phyloP scores from a whole-genome alignment of 2,888 invertebrate genomes.

The Theodoxus fluviatilis region DNA sequence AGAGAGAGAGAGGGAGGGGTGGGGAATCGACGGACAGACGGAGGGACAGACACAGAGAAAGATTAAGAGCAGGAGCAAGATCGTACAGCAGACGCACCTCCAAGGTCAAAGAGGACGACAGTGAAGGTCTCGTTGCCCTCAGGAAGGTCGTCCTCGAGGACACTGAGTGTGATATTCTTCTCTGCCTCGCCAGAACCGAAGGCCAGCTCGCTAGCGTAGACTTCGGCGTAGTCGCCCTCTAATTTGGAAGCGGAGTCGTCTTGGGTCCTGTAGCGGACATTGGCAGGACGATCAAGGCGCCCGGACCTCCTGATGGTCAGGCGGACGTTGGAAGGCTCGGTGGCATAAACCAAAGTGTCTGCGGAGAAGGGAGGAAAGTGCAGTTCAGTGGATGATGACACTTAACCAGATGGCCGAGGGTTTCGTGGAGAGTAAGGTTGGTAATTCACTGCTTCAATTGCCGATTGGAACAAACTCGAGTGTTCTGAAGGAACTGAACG shows the following conservation, averaged over 20 bases:
- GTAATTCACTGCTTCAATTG: no score
- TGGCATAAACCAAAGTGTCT: slow-evolving; percentile 40
- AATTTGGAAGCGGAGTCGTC: slow-evolving; percentile 51
- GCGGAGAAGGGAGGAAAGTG: slow-evolving; percentile 15
- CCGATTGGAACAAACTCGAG: no score
- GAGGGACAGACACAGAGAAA: neutral
- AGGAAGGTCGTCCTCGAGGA: slow-evolving; percentile 52
- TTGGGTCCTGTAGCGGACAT: slow-evolving; percentile 51
- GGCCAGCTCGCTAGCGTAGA: slow-evolving; percentile 38
- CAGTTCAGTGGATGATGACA: neutral
- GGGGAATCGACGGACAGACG: neutral
- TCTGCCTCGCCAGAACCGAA: slow-evolving; percentile 52
- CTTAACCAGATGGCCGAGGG: no score
- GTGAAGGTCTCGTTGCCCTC: slow-evolving; percentile 59
- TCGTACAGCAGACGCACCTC: slow-evolving; percentile 42
- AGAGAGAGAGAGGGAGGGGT: neutral
- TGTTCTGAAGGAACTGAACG: no score
- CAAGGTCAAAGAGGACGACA: slow-evolving; percentile 56
- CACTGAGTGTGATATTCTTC: slow-evolving; percentile 42
- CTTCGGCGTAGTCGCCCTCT: slow-evolving; percentile 45
- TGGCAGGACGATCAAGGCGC: slow-evolving; percentile 34
- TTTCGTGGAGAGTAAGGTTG: no score
- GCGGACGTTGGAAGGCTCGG: slow-evolving; percentile 45
- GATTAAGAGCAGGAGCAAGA: neutral
- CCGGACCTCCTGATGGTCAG: slow-evolving; percentile 53